Evolutionary conservation across 1,140 invertebrate species (phyloP).

Genomic region (Procambarus clarkii): DNA sequence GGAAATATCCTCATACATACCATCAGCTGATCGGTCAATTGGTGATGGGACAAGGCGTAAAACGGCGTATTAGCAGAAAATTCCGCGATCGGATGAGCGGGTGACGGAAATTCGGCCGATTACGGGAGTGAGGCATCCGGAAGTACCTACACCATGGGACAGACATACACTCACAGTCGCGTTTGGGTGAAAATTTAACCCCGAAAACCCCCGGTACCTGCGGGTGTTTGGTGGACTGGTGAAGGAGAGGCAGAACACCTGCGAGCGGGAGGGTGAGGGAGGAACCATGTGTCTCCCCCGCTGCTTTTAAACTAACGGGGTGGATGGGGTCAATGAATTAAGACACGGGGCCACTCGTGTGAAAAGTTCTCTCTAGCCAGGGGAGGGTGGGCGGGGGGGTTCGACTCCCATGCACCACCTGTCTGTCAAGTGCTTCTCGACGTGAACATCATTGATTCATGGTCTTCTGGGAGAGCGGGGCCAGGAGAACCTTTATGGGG

Average conservation of each 20-base stretch:
- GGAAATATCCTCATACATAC: constrained; percentile 59
- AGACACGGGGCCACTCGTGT: constrained; percentile 11
- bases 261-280: constrained; percentile 15
- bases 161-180: constrained; percentile 35
- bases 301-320: constrained; percentile 43
- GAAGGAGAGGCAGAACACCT: neutral
- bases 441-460: too few species aligned
- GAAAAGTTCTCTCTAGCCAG: too few species aligned
- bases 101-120: neutral
- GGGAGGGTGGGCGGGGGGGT: too few species aligned
- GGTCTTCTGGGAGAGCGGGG: too few species aligned
- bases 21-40: constrained; percentile 47
- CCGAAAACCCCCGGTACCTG: neutral
- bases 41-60: neutral
- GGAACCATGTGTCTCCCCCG: constrained; percentile 49
- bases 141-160: constrained; percentile 10
- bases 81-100: neutral
- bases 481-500: too few species aligned
- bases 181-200: constrained; percentile 49
- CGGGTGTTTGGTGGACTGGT: neutral
- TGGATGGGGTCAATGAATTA: constrained; percentile 68
- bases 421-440: too few species aligned
- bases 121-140: constrained; percentile 38
- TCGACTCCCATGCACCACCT: too few species aligned
- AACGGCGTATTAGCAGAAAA: constrained; percentile 1